A percentile compares a stretch with the other conserved stretches of the same genome.
phyloP scores from a whole-genome alignment of 1,140 invertebrate species.

The Centruroides sculpturatus region DNA sequence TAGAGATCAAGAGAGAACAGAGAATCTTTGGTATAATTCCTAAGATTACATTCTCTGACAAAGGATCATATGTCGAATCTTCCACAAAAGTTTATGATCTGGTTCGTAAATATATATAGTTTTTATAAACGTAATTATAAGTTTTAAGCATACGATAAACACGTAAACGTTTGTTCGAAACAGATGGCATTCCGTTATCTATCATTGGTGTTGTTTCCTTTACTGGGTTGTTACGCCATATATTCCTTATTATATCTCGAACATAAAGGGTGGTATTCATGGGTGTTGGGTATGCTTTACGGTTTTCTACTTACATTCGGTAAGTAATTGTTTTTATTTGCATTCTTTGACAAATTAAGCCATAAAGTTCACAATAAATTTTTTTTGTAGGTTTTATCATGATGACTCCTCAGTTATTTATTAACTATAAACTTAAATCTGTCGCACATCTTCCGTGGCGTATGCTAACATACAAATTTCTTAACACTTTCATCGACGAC shows the following conservation, averaged over 20 bases:
- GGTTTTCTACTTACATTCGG: conserved; percentile 96
- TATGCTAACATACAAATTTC: conserved; percentile 98
- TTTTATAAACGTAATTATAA: neutral
- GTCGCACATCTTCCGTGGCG: conserved; percentile 98
- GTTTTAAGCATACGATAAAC: too few relatives aligned
- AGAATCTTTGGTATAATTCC: conserved; percentile 65
- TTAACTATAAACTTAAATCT: conserved; percentile 98
- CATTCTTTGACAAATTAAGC: neutral
- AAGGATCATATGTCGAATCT: conserved; percentile 91
- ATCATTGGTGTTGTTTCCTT: conserved; percentile 87
- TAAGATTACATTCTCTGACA: conserved; percentile 67
- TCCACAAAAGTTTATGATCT: conserved; percentile 89
- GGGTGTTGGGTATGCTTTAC: conserved; percentile 82
- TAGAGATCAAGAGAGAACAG: conserved; percentile 56
- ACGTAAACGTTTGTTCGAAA: conserved; percentile 1
- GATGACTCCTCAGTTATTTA: conserved; percentile 99
- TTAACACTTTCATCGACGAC: conserved; percentile 99
- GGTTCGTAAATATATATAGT: conserved; percentile 23
- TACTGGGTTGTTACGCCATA: conserved; percentile 78
- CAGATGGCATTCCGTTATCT: conserved; percentile 89
- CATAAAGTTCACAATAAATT: neutral
- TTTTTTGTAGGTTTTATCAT: conserved; percentile 73
- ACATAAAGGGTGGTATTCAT: conserved; percentile 95
- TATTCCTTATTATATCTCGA: conserved; percentile 96
- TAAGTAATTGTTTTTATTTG: conserved; percentile 25